Percentiles rank a stretch among this genome's conserved stretches.
These are phyloP conservation scores for Diloba caeruleocephala DNA, from an alignment of 2,888 invertebrate genomes.

Conservation along the genomic window DNA sequence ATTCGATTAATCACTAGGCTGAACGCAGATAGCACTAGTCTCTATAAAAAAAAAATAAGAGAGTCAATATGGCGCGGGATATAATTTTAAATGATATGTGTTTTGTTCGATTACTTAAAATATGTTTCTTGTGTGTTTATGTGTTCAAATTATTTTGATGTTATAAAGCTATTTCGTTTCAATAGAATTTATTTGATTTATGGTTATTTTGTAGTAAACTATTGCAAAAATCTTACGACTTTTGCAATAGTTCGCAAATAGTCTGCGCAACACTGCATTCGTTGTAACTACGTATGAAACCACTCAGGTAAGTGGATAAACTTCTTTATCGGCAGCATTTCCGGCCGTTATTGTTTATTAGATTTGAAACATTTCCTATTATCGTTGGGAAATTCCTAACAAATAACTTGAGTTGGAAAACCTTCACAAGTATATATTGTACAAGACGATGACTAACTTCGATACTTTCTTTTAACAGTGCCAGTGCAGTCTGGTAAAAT, in stretches of 20 bases:
- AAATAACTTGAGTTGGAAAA: slow-evolving; percentile 7
- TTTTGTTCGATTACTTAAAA: too few relatives aligned
- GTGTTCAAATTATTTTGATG: too few relatives aligned
- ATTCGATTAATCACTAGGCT: neutral
- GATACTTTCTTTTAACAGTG: too few relatives aligned
- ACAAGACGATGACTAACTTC: slow-evolving; percentile 7
- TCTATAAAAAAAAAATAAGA: too few relatives aligned
- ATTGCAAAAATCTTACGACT: neutral
- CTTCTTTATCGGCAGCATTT: slow-evolving; percentile 35
- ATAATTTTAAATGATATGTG: too few relatives aligned
- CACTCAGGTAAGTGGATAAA: slow-evolving; percentile 17
- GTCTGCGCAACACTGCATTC: slow-evolving; percentile 1
- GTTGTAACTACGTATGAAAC: slow-evolving; percentile 3
- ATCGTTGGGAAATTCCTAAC: slow-evolving; percentile 24
- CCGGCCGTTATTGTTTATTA: slow-evolving; percentile 32
- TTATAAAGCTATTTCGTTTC: too few relatives aligned
- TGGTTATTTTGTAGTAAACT: neutral
- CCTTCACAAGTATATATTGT: slow-evolving; percentile 8
- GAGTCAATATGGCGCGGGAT: too few relatives aligned
- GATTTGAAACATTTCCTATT: slow-evolving; percentile 10
- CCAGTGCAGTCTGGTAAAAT: too few relatives aligned
- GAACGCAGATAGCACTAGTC: neutral
- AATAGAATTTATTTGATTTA: too few relatives aligned
- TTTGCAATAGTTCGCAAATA: too few relatives aligned
- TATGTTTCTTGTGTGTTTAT: too few relatives aligned